Percentiles rank a stretch among this genome's conserved stretches.
These are phyloP conservation scores for Chaetogeoica ovagalla DNA, from an alignment of 2,888 invertebrate species.

Conservation along the genomic window DNA sequence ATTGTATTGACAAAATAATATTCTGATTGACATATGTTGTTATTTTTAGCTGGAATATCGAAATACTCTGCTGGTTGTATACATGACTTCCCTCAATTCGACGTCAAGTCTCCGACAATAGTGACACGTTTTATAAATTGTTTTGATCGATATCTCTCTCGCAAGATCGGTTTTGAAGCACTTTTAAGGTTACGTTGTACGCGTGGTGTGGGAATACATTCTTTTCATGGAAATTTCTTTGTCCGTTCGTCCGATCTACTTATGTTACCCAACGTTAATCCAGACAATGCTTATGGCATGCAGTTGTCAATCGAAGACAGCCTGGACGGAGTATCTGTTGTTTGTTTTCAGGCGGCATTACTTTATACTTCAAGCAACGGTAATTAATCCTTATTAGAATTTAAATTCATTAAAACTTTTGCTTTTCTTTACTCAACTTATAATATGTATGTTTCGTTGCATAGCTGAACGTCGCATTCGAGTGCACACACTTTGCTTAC, in stretches of 20 bases:
- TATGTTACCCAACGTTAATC: constrained; percentile 94
- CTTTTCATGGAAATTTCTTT: constrained; percentile 99
- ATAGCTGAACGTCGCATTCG: constrained; percentile 91
- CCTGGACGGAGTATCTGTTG: constrained; percentile 79
- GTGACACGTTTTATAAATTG: constrained; percentile 75
- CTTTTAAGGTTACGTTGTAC: constrained; percentile 97
- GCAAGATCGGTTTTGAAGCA: constrained; percentile 98
- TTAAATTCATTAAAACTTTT: constrained; percentile 17
- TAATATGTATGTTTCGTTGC: constrained; percentile 10
- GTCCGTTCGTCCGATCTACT: constrained; percentile 95
- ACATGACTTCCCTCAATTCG: constrained; percentile 88
- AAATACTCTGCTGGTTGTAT: constrained; percentile 94
- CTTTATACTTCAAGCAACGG: constrained; percentile 94
- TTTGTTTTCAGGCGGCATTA: constrained; percentile 96
- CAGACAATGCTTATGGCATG: constrained; percentile 97
- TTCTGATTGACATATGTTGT: constrained; percentile 22
- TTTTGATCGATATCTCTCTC: constrained; percentile 84
- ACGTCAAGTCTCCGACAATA: constrained; percentile 70
- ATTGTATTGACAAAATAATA: constrained; percentile 19
- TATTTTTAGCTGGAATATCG: constrained; percentile 76
- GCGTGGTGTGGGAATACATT: constrained; percentile 89
- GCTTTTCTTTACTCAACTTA: constrained; percentile 7
- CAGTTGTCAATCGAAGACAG: constrained; percentile 94
- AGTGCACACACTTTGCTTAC: constrained; percentile 95
- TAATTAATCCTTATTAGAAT: constrained; percentile 56